phyloP scores from a whole-genome alignment of 2,888 invertebrate genomes.

The Silvanus unidentatus region DNA sequence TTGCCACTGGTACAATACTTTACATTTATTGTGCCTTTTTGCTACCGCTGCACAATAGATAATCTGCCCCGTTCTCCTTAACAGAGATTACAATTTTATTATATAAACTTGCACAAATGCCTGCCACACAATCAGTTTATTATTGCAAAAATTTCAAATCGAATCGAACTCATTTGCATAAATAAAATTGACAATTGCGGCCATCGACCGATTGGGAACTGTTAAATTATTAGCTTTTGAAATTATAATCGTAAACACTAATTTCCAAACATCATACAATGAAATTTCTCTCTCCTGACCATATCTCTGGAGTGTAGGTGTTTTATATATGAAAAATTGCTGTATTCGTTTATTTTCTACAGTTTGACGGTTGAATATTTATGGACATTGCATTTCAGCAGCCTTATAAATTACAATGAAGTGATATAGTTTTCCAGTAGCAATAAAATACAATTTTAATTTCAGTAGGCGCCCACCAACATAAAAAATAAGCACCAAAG shows the following conservation, averaged over 20 bases:
- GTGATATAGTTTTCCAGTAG: constrained; percentile 5
- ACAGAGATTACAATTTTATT: too few relatives aligned
- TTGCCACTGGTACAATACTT: constrained; percentile 6
- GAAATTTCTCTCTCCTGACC: too few relatives aligned
- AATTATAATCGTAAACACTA: too few relatives aligned
- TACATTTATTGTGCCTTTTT: background rate
- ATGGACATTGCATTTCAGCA: constrained; percentile 3
- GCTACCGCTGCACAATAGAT: background rate
- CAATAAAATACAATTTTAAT: constrained; percentile 7
- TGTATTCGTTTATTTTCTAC: constrained; percentile 3
- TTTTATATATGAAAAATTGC: constrained; percentile 1
- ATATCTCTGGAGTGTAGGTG: background rate
- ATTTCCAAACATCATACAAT: too few relatives aligned
- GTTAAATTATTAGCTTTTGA: too few relatives aligned
- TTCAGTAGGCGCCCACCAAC: background rate
- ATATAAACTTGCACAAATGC: too few relatives aligned
- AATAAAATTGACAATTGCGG: too few relatives aligned
- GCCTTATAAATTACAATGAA: constrained; percentile 4
- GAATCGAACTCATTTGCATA: too few relatives aligned
- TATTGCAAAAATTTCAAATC: too few relatives aligned
- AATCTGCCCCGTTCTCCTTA: too few relatives aligned
- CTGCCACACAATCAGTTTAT: too few relatives aligned
- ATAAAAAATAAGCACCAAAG: background rate
- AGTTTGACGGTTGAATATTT: background rate
- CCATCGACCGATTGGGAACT: too few relatives aligned